These are phyloP conservation scores for Nemoura dubitans DNA, from an alignment of 2,888 invertebrate genomes.

Conservation along the genomic window DNA sequence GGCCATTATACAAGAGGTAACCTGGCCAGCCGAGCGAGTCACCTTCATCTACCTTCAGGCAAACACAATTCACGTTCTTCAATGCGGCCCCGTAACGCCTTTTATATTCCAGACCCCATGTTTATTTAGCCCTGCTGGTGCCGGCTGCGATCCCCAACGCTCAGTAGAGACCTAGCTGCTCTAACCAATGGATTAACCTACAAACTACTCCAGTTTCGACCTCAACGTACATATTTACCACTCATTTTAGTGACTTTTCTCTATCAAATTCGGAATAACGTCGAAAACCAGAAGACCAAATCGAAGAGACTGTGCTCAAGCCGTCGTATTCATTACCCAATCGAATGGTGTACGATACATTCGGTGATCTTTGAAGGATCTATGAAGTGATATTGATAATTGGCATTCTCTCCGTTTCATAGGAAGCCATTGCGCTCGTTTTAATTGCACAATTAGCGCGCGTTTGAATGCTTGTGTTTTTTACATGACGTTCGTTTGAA, in stretches of 20 bases:
- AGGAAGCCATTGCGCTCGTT: background rate
- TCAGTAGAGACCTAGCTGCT: background rate
- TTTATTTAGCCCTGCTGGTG: constrained; percentile 31
- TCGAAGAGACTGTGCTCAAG: background rate
- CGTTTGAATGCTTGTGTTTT: background rate
- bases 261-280: background rate
- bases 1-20: background rate
- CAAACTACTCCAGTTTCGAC: constrained; percentile 31
- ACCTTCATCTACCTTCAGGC: constrained; percentile 3
- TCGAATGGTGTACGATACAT: background rate
- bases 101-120: constrained; percentile 20
- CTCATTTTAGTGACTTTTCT: background rate
- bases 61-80: constrained; percentile 9
- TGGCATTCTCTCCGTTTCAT: background rate
- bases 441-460: background rate
- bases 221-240: background rate
- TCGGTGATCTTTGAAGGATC: background rate
- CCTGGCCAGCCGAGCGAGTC: background rate
- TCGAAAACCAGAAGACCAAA: background rate
- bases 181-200: constrained; percentile 40
- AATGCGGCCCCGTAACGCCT: background rate
- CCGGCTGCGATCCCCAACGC: constrained; percentile 37
- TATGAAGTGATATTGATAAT: background rate
- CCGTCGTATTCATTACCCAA: background rate
- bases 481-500: background rate